A percentile compares a stretch with the other conserved stretches of the same genome.
Conservation (phyloP, 2,797 vertebrate genomes). For the Poecilia wingei region DNA sequence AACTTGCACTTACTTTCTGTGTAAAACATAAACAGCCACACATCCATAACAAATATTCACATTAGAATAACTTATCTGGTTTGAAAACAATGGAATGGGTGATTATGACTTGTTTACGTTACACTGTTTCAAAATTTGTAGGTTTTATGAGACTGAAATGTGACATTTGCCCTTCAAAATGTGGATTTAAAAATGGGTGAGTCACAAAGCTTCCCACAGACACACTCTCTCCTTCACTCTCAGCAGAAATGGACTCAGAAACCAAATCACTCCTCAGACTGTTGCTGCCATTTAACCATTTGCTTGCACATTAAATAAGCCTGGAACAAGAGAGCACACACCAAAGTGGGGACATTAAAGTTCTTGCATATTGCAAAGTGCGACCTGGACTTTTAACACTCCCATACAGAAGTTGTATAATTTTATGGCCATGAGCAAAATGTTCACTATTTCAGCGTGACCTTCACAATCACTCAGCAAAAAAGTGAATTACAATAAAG, state of each 20-base stretch:
- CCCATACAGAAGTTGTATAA: conserved; percentile 8
- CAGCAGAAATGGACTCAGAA: conserved; percentile 27
- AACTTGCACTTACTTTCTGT: background rate
- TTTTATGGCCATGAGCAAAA: conserved; percentile 41
- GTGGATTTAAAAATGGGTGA: conserved; percentile 12
- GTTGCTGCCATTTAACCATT: conserved; percentile 34
- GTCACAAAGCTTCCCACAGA: conserved; percentile 38
- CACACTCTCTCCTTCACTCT: background rate
- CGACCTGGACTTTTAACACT: conserved; percentile 7
- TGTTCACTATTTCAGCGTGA: conserved; percentile 34
- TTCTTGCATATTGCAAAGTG: conserved; percentile 1
- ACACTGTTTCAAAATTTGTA: background rate
- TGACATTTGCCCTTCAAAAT: background rate
- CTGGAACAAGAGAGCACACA: conserved; percentile 4
- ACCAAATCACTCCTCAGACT: conserved; percentile 32
- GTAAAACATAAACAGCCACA: background rate
- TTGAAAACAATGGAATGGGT: background rate
- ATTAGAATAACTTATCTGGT: background rate
- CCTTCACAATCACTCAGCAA: conserved; percentile 44
- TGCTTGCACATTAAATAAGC: conserved; percentile 24
- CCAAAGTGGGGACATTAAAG: conserved; percentile 13
- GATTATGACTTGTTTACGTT: background rate
- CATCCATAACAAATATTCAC: background rate
- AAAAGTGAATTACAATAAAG: conserved; percentile 40
- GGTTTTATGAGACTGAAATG: background rate